phyloP scores from a whole-genome alignment of 2,797 vertebrate genomes.

The Poeciliopsis gracilis region DNA sequence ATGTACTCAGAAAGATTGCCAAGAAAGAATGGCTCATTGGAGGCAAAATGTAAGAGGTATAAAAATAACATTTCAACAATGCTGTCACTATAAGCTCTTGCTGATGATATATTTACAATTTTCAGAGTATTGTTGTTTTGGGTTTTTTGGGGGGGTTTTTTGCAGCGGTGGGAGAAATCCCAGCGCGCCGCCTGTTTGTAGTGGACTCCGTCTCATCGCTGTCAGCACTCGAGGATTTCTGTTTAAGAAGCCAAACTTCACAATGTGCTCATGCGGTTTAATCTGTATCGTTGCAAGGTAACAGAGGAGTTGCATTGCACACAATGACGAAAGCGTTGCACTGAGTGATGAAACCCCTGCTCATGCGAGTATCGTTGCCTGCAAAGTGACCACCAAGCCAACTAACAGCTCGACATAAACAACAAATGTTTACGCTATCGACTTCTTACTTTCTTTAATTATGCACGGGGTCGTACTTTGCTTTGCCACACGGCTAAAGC shows the following conservation, averaged over 20 bases:
- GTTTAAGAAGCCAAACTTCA: not conserved
- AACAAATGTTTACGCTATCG: not conserved
- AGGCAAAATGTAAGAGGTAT: not conserved
- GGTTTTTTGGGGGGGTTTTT: not conserved
- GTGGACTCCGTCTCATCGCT: not conserved
- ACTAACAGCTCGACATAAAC: not conserved
- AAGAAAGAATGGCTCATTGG: not conserved
- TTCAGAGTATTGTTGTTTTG: not conserved
- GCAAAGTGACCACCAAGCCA: not conserved
- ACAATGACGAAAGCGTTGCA: not conserved
- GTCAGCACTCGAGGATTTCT: not conserved
- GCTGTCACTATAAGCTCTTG: not conserved
- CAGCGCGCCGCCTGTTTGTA: not conserved
- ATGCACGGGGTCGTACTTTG: not conserved
- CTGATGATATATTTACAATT: not conserved
- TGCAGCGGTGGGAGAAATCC: not conserved
- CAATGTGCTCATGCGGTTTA: not conserved
- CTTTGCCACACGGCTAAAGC: not conserved
- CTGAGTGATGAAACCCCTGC: slow-evolving; percentile 1
- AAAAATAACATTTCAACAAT: not conserved
- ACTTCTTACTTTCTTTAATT: not conserved
- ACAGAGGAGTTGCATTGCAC: slow-evolving; percentile 1
- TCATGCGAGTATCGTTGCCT: not conserved
- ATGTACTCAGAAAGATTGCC: not conserved
- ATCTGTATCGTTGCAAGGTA: not conserved